Base-by-base conservation (phyloP, 2,888 invertebrate species). In the Microctonus brassicae region DNA sequence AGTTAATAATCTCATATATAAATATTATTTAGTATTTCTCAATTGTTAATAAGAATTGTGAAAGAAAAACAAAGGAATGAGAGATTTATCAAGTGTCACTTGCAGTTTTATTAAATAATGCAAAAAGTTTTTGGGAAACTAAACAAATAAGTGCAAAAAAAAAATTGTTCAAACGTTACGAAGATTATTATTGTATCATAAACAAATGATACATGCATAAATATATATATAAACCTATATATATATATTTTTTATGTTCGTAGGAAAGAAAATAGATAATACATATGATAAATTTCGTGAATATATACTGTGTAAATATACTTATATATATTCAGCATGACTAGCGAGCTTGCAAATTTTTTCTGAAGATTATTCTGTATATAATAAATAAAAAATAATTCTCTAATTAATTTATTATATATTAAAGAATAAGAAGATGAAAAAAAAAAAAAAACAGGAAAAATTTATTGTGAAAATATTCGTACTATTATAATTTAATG, bases 291-390 rank as follows among this genome's bases (percentile, higher is more conserved):
- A 47, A 47, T 47, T 17, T 47, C 47, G 47, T 47, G 47, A 47
- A 47, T 47, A 47, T 17, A 47, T 47, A 47, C 47, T 47, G 47
- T 47, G 47, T 47, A 47, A n/a, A n/a, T 17, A 47, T 47, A 47
- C 47, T 47, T 17, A 47, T 7, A 17, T 47, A 47, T 47, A 47
- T 47, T 47, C 47, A 20, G 9, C 47, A n/a, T 17, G 47, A 47
- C 17, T 47, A 47, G 47, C 47, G 47, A 47, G 47, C 47, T 17
- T 47, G 47, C 17, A 17, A 47, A 47, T 47, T 47, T 47, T n/a
- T 47, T 17, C 17, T n/a, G 47, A 47, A 47, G 47, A 47, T 17
- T 47, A 47, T 47, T 47, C 17, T 47, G 47, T 47, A 47, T 47
- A 47, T 47, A 47, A 47, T 47, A 20, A 17, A 1, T 47, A 17